These are phyloP conservation scores for Percopsis transmontana DNA, from an alignment of 2,113 vertebrate species.

Conservation along the genomic window DNA sequence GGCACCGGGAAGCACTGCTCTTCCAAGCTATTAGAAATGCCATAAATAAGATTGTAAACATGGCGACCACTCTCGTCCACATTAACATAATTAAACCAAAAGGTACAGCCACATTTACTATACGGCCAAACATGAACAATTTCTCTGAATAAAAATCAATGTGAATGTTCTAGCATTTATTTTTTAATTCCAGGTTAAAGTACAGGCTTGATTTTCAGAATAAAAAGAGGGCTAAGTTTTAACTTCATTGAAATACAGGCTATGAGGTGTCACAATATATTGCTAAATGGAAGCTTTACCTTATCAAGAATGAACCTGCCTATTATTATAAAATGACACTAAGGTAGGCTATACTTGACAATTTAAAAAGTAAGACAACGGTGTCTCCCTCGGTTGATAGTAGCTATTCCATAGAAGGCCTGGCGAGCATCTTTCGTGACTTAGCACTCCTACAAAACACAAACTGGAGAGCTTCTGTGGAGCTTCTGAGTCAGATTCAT, in stretches of 20 bases:
- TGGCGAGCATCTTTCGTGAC: constrained; percentile 69
- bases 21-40: constrained; percentile 4
- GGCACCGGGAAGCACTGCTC: constrained; percentile 9
- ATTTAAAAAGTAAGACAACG: neutral
- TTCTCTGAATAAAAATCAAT: neutral
- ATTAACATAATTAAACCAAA: constrained; percentile 28
- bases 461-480: constrained; percentile 61
- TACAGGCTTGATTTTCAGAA: neutral
- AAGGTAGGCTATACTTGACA: too few species aligned
- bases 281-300: too few species aligned
- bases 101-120: constrained; percentile 14
- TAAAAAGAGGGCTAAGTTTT: neutral
- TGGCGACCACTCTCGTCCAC: constrained; percentile 52
- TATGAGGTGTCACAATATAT: too few species aligned
- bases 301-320: too few species aligned
- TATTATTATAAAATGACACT: too few species aligned
- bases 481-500: constrained; percentile 69
- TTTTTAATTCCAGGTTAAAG: too few species aligned
- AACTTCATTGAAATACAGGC: neutral
- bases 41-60: constrained; percentile 13
- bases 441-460: constrained; percentile 71
- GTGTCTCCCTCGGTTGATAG: neutral
- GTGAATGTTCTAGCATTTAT: neutral
- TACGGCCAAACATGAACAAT: too few species aligned
- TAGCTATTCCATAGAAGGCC: constrained; percentile 53